Evolutionary conservation across 2,797 vertebrate genomes (phyloP), one percentile per base, ranked within the genome.

Genomic region (Fistularia tabacaria): DNA sequence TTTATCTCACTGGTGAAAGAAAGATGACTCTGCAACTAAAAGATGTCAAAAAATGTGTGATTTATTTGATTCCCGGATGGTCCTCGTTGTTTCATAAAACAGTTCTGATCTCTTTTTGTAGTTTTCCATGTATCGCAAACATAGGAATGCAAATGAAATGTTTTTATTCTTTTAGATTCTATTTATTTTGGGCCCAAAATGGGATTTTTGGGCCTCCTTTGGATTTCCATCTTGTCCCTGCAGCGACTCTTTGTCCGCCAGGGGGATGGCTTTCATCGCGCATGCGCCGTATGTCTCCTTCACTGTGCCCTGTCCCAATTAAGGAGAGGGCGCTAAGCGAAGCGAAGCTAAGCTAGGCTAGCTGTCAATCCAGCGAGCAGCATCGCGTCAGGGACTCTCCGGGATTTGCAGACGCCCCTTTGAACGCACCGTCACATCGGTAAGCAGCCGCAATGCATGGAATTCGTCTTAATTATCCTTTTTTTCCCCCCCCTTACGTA

Each of bases 241-340:
- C 7, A 13, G 42, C 1, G 44, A 55, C 59, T 81, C 73, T 82
- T 67, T 59, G 61, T 15, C n/a, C n/a, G 6, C 25, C 37, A 1
- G 43, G 4, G 6, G 6, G 9, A n/a, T 13, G n/a, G 45, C 8
- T 11, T 7, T 9, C 10, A 70, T 14, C 14, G 85, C 85, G 88
- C 89, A 88, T 84, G 87, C 84, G 7, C 73, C 45, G 7, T 62
- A 1, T 51, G 77, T 89, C 85, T 89, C 86, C 88, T 89, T 89
- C 84, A 85, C 69, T 49, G 80, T 83, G 83, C 82, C 86, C 86
- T 80, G 69, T 70, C 45, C 50, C 42, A 38, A 46, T 67, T 59
- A 7, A 1, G 56, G 42, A 59, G 52, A 13, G 53, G 3, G 10
- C 7, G 59, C 71, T 62, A n/a, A n/a, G n/a, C n/a, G n/a, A n/a